Percentiles rank a stretch among this genome's conserved stretches.
Conservation (phyloP, 1,140 invertebrate genomes). For the Ceratina japonica region DNA sequence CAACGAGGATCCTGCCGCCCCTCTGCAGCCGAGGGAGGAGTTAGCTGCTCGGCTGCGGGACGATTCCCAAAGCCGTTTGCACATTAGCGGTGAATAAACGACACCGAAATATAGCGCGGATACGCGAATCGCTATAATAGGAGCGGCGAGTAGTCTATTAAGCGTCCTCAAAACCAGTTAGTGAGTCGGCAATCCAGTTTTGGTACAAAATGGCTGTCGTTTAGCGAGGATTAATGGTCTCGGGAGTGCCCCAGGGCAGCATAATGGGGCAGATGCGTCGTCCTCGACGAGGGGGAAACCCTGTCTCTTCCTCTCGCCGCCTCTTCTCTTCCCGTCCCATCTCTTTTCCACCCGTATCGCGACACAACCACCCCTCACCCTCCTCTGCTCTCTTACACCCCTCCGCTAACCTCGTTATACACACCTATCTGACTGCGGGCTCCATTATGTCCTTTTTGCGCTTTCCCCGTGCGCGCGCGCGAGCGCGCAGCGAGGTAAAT, state of each 20-base stretch:
- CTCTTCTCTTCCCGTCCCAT: constrained; percentile 13
- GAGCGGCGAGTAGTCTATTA: constrained; percentile 77
- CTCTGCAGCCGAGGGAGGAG: background rate
- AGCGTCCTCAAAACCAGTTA: constrained; percentile 79
- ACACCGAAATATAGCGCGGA: constrained; percentile 65
- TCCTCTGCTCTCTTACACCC: constrained; percentile 48
- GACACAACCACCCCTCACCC: constrained; percentile 54
- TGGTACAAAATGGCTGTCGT: constrained; percentile 81
- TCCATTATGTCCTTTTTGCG: constrained; percentile 77
- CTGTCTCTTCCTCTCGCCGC: constrained; percentile 36
- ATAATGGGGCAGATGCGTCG: constrained; percentile 80
- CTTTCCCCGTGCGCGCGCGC: constrained; percentile 53
- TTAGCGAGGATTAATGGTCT: constrained; percentile 80
- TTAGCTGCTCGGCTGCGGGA: background rate
- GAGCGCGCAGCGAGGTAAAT: constrained; percentile 51
- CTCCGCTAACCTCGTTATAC: constrained; percentile 74
- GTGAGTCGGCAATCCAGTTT: constrained; percentile 80
- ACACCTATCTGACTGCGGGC: constrained; percentile 72
- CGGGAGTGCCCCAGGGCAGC: constrained; percentile 73
- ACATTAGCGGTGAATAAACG: constrained; percentile 67
- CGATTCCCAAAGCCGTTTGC: constrained; percentile 55
- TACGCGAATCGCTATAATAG: constrained; percentile 73
- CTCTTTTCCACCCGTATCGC: constrained; percentile 36
- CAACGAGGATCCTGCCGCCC: too few species aligned
- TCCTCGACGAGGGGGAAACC: constrained; percentile 65